Evolutionary conservation across 1,140 invertebrate genomes (phyloP).

Genomic region (Panagrolaimus sp.): DNA sequence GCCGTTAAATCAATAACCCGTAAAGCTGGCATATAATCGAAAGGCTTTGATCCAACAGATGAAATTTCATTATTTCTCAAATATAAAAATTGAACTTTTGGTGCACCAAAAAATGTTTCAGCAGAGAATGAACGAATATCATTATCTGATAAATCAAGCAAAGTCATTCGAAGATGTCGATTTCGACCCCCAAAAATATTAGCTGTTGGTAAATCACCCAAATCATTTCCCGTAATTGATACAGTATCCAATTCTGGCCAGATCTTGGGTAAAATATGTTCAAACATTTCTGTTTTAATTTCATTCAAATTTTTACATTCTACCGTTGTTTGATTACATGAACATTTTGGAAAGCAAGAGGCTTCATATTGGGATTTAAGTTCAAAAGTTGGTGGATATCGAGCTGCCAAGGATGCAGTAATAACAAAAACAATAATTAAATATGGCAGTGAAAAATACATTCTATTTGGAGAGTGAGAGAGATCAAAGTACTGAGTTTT

Average conservation of each 20-base stretch:
- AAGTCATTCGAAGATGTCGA: constrained; percentile 19
- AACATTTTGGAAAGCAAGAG: constrained; percentile 5
- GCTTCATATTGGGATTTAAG: constrained; percentile 11
- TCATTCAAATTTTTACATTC: constrained; percentile 21
- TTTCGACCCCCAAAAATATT: constrained; percentile 23
- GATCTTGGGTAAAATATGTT: constrained; percentile 19
- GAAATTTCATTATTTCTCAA: constrained; percentile 20
- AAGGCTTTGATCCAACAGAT: constrained; percentile 22
- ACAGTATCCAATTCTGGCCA: constrained; percentile 31
- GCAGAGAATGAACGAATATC: constrained; percentile 20
- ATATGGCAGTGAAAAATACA: too few species aligned
- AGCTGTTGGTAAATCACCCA: constrained; percentile 18
- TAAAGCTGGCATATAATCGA: constrained; percentile 22
- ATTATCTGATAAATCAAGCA: constrained; percentile 32
- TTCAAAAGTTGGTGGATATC: too few species aligned
- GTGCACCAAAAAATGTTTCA: constrained; percentile 23
- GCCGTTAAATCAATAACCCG: constrained; percentile 27
- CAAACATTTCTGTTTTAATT: constrained; percentile 18
- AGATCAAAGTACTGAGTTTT: too few species aligned
- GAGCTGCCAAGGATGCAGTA: too few species aligned
- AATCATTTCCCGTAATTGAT: constrained; percentile 29
- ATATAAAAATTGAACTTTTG: constrained; percentile 28
- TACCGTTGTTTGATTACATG: constrained; percentile 1
- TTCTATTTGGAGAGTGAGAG: too few species aligned
- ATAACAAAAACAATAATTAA: too few species aligned